Base-by-base conservation (phyloP, 1,140 invertebrate genomes). In the Maconellicoccus hirsutus region DNA sequence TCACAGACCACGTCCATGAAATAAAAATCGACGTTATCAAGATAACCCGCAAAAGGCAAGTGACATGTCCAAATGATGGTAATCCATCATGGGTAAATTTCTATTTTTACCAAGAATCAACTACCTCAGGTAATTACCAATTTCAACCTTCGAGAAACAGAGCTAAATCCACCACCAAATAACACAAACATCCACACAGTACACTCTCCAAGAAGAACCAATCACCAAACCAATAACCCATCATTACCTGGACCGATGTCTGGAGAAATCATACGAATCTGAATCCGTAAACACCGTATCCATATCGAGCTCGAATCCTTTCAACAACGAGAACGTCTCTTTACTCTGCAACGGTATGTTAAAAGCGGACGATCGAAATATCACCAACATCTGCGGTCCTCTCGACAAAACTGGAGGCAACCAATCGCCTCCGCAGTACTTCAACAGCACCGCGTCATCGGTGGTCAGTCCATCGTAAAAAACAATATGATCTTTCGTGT, bases 221-320 rank as follows among this genome's bases (percentile, higher is more conserved):
- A n/a, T n/a, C 14, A 14, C 33, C 33, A 38, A 14, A 38, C 33
- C 6, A 6, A 52, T 52, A 3, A n/a, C 12, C 22, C n/a, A 1
- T 59, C 27, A 82, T 77, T 72, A 80, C 76, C 78, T 84, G 79
- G 59, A 83, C 78, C 27, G 80, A 72, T 84, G 83, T 70, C 84
- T 81, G 0, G 85, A 84, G 74, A 86, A 90, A 75, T 90, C 88
- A 19, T 86, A 79, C 0, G 86, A 87, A 75, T 92, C 89, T 0
- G 90, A 92, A 76, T 93, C 90, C 0, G 89, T 87, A 75, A 93
- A 92, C 8, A 92, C 83, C n/a, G 94, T 89, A 74, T 91, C 89
- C 8, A 93, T 87, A 75, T 93, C 89, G 7, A 94, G 82, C 75
- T 94, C 91, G 73, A 81, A 82, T 22, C 79, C 79, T 25, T 77